Evolutionary conservation across 2,888 invertebrate species (phyloP).

Genomic region (Rhaphigaster nebulosa): DNA sequence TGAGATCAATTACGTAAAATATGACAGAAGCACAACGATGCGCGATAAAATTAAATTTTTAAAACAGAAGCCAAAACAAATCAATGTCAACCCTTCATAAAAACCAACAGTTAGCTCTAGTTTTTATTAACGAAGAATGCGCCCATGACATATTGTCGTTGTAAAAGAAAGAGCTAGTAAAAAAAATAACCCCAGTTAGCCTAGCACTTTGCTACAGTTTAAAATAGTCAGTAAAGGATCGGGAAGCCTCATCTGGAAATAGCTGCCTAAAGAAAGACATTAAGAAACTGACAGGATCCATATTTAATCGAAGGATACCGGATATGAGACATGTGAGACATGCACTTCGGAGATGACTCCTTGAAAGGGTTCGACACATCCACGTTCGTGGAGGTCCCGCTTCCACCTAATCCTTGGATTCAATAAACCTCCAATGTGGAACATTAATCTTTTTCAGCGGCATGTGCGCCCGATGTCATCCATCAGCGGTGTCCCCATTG

Average conservation of each 20-base stretch:
- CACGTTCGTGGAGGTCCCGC: neutral
- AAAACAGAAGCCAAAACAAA: conserved; percentile 15
- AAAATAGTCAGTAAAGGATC: conserved; percentile 36
- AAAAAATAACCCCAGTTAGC: conserved; percentile 1
- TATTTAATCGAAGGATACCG: conserved; percentile 31
- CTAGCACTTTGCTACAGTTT: conserved; percentile 36
- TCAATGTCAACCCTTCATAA: conserved; percentile 12
- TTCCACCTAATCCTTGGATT: conserved; percentile 17
- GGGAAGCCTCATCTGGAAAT: conserved; percentile 17
- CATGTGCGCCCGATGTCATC: conserved; percentile 36
- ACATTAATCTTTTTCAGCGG: conserved; percentile 46
- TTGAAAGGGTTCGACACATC: neutral
- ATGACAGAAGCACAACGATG: neutral
- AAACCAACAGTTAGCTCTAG: conserved; percentile 19
- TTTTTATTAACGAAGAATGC: conserved; percentile 28
- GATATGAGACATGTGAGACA: conserved; percentile 8
- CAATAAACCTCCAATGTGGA: neutral
- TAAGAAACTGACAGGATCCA: conserved; percentile 25
- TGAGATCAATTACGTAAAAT: neutral
- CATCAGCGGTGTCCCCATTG: conserved; percentile 27
- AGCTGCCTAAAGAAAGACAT: conserved; percentile 19
- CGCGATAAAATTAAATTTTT: neutral
- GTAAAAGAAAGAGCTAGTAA: conserved; percentile 25
- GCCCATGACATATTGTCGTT: conserved; percentile 35
- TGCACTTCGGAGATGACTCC: conserved; percentile 10